Base-by-base conservation (phyloP, 2,888 invertebrate genomes). In the Argyresthia goedartella region DNA sequence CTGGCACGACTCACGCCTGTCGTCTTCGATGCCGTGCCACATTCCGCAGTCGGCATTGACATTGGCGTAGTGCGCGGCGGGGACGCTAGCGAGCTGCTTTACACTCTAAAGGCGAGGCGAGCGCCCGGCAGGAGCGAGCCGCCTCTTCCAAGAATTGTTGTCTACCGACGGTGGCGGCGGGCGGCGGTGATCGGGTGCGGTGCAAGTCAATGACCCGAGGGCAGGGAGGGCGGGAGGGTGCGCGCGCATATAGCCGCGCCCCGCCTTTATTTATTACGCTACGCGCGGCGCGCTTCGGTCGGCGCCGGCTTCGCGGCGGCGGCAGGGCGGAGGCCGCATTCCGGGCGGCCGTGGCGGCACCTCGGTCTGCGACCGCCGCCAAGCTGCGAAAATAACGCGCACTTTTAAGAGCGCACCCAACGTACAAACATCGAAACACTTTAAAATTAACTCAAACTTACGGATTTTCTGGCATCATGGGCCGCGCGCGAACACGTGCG, bases 251-350 rank as follows among this genome's bases (percentile, higher is more conserved):
- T 79, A 81, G 76, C 80, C 78, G 81, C 80, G 82, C 85, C 82
- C 85, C 82, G 82, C 84, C 82, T 85, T 85, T 85, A 84, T 84
- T 85, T 84, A 84, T 84, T 85, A 85, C 84, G 80, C 76, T 81
- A 81, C 82, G 81, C 76, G 81, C 80, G 65, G 63, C 64, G 66
- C 66, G 64, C 63, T 61, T 64, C 58, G 54, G 61, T 77, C 71
- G 66, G 72, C 69, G 74, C 73, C 71, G 68, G n/a, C n/a, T n/a
- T n/a, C n/a, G n/a, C n/a, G n/a, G n/a, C n/a, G n/a, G n/a, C n/a
- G n/a, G n/a, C n/a, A n/a, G n/a, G 50, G 54, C 54, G 51, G 44
- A 53, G 48, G 50, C 51, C 53, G 51, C 50, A 53, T 51, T 51
- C 55, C 55, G 68, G 59, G 58, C 60, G 61, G 67, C 66, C 63